A percentile compares a stretch with the other conserved stretches of the same genome.
Evolutionary conservation across 2,113 vertebrate species (phyloP).

Genomic region (Sigmodon hispidus): DNA sequence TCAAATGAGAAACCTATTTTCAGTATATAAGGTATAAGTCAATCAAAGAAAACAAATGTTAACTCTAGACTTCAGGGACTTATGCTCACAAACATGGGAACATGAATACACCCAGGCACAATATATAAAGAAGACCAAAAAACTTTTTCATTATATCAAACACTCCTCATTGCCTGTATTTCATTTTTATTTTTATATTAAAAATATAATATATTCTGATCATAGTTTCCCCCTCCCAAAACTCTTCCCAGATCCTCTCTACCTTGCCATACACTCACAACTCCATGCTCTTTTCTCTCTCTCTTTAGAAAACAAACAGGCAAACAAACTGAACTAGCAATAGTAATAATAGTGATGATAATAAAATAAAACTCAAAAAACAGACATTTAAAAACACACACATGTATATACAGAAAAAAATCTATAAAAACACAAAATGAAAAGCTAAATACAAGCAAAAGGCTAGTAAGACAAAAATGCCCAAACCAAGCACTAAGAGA

Average conservation of each 20-base stretch:
- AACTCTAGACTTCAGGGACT: neutral
- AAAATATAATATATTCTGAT: neutral
- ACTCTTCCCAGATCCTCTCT: neutral
- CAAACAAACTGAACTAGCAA: neutral
- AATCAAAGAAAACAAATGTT: neutral
- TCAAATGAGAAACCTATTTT: neutral
- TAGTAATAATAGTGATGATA: neutral
- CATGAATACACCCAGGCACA: neutral
- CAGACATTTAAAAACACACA: neutral
- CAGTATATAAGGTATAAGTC: neutral
- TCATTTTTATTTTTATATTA: neutral
- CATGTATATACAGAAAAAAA: neutral
- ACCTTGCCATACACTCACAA: neutral
- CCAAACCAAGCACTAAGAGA: too few species aligned
- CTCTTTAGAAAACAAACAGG: neutral
- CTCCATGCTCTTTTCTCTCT: neutral
- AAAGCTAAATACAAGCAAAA: too few species aligned
- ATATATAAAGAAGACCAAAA: neutral
- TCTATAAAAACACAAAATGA: too few species aligned
- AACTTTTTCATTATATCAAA: neutral
- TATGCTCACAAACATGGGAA: neutral
- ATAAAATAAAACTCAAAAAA: neutral
- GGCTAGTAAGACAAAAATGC: too few species aligned
- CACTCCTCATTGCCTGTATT: neutral
- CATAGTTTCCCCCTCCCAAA: neutral